Conservation (phyloP, 2,888 invertebrate genomes). For the Agriopis leucophaearia region DNA sequence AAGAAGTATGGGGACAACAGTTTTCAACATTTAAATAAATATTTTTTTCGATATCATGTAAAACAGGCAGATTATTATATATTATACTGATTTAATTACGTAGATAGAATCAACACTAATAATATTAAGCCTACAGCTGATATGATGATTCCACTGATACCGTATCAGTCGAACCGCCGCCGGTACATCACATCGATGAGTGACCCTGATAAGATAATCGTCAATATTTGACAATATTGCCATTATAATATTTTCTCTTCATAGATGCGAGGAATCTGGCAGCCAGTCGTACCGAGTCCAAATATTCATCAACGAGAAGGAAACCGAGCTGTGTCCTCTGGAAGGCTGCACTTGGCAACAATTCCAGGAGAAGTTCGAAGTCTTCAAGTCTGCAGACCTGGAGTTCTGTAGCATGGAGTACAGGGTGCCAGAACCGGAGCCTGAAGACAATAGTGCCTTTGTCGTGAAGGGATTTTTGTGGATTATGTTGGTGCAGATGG, state of each 20-base stretch:
- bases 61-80: not conserved
- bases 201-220: slow-evolving; percentile 3
- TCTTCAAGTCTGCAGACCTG: slow-evolving; percentile 56
- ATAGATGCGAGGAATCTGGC: slow-evolving; percentile 63
- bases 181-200: slow-evolving; percentile 19
- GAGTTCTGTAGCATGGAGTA: slow-evolving; percentile 66
- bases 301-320: slow-evolving; percentile 70
- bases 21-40: too few species aligned
- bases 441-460: slow-evolving; percentile 25
- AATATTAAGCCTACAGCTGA: slow-evolving; percentile 2
- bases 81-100: not conserved
- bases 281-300: slow-evolving; percentile 61
- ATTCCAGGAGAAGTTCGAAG: slow-evolving; percentile 66
- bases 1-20: too few species aligned
- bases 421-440: slow-evolving; percentile 33
- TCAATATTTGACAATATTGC: not conserved
- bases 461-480: slow-evolving; percentile 22
- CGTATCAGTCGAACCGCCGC: not conserved
- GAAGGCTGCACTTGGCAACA: slow-evolving; percentile 72
- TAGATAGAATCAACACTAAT: not conserved
- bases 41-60: too few species aligned
- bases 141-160: too few species aligned
- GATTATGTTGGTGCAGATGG: slow-evolving; percentile 29
- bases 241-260: slow-evolving; percentile 35
- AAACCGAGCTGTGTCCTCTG: slow-evolving; percentile 64